These are phyloP conservation scores for Pipra filicauda DNA, from an alignment of 2,113 vertebrate genomes.

Conservation along the genomic window DNA sequence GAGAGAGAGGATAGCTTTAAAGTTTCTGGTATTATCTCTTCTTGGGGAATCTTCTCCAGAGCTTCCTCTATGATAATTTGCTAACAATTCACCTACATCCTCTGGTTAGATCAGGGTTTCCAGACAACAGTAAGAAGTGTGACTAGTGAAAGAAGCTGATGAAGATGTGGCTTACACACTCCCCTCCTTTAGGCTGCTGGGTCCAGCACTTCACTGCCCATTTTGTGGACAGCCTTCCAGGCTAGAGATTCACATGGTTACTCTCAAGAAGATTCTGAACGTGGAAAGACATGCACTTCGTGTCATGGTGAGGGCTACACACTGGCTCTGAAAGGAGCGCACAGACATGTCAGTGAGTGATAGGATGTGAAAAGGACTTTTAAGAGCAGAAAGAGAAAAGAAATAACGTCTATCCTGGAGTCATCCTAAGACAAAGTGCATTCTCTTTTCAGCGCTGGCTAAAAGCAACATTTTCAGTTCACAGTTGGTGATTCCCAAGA, in stretches of 20 bases:
- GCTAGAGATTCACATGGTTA: not conserved
- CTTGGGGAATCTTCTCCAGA: not conserved
- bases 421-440: not conserved
- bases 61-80: not conserved
- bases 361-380: not conserved
- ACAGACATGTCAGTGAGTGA: not conserved
- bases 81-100: not conserved
- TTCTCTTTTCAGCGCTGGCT: not conserved
- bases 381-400: not conserved
- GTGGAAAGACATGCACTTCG: not conserved
- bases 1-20: conserved; percentile 2
- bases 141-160: not conserved
- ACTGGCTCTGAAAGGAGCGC: not conserved
- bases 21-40: not conserved
- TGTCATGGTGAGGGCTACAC: not conserved
- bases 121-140: not conserved
- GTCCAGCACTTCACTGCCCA: not conserved
- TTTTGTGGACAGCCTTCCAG: not conserved
- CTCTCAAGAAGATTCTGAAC: not conserved
- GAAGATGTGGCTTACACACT: not conserved
- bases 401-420: not conserved
- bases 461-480: not conserved
- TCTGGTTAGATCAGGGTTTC: not conserved
- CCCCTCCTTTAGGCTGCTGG: not conserved
- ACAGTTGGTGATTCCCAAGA: not conserved